These are phyloP conservation scores for Scytalopus superciliaris DNA, from an alignment of 2,113 vertebrate species.

Conservation along the genomic window DNA sequence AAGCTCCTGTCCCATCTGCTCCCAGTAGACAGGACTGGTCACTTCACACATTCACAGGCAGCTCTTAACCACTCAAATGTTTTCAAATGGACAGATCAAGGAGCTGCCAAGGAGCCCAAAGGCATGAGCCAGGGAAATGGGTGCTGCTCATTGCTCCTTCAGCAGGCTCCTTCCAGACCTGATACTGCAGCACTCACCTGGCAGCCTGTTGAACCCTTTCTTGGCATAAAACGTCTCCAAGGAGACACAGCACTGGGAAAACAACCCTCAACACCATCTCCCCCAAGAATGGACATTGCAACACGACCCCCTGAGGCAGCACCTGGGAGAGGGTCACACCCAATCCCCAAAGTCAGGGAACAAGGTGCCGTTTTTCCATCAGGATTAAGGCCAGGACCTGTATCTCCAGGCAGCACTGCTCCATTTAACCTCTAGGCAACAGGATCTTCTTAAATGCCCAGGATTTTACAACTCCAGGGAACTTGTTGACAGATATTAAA, in stretches of 20 bases:
- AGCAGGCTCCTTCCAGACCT: not conserved
- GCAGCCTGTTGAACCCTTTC: not conserved
- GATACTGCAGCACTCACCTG: not conserved
- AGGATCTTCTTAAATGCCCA: not conserved
- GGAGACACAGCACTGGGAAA: not conserved
- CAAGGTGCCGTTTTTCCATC: accelerated
- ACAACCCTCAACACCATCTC: not conserved
- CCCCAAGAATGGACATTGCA: not conserved
- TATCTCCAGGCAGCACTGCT: not conserved
- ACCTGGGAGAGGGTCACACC: not conserved
- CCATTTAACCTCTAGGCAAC: accelerated
- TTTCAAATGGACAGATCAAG: not conserved
- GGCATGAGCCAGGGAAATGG: not conserved
- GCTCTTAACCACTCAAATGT: not conserved
- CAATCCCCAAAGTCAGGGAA: accelerated
- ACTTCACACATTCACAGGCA: not conserved
- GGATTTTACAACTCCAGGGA: not conserved
- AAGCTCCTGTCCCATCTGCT: not conserved
- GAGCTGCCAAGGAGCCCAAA: not conserved
- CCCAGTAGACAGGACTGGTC: not conserved
- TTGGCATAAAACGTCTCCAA: not conserved
- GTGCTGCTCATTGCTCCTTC: not conserved
- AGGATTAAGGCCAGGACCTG: not conserved
- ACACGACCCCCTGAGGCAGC: not conserved
- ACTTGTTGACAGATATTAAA: not conserved